These are phyloP conservation scores for Heliconius ismenius DNA, from an alignment of 2,888 invertebrate species.

Conservation along the genomic window DNA sequence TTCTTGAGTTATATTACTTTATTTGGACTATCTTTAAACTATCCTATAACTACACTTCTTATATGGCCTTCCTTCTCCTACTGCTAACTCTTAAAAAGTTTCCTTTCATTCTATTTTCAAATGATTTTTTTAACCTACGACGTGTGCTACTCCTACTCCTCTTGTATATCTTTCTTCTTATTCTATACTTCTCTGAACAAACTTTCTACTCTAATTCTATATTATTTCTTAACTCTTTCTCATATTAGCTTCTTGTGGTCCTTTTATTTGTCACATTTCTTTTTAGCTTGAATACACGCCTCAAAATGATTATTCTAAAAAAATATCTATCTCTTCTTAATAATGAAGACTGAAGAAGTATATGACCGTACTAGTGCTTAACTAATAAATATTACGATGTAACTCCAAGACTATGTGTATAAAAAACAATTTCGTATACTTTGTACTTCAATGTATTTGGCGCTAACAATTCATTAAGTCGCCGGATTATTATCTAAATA, in stretches of 20 bases:
- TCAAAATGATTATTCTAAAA: not conserved
- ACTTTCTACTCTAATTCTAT: not conserved
- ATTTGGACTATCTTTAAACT: too few relatives aligned
- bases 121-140: not conserved
- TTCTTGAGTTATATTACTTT: not conserved
- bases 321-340: not conserved
- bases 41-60: not conserved
- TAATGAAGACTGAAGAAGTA: not conserved
- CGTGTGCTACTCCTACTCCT: not conserved
- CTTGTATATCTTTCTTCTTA: not conserved
- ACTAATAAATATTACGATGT: not conserved
- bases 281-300: not conserved
- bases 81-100: not conserved
- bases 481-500: too few relatives aligned
- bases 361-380: not conserved
- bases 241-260: not conserved
- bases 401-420: not conserved
- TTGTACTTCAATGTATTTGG: not conserved
- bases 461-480: not conserved
- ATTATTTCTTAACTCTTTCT: not conserved
- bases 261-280: not conserved
- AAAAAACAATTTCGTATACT: not conserved
- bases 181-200: not conserved
- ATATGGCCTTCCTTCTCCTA: not conserved
- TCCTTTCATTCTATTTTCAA: not conserved